Base-by-base conservation (phyloP, 2,113 vertebrate genomes). In the Myotis brandtii region DNA sequence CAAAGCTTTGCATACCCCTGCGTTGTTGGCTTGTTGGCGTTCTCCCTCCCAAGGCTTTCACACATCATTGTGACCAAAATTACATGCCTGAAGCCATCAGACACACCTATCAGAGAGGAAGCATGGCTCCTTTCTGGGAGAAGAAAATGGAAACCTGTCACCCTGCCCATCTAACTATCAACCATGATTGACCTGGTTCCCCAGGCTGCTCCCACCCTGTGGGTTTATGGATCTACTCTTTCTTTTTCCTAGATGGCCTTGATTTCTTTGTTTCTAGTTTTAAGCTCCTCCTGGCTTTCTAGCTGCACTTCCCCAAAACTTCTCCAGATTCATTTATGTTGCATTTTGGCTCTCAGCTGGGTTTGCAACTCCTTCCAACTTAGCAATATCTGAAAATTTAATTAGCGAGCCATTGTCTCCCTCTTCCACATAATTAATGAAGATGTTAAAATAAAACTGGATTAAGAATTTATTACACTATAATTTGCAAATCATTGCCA, bases 381-480 rank as follows among this genome's bases (percentile, higher is more conserved):
- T 93, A 92, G 97, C 64, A 96, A 93, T 91, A 95, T 97, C 91
- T 40, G n/a, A 91, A 97, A 97, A 98, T 98, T 98, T 98, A 97
- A 98, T 98, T 98, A 98, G 93, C 59, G 5, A 85, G 97, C 40
- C 69, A 96, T 97, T 98, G 95, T 98, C 85, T 89, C 79, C 84
- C 40, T 97, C 93, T 98, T 98, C 96, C 97, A 97, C 95, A 96
- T 98, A 98, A 97, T 98, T 98, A 98, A 98, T 98, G 95, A 98
- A 98, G 97, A 98, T 94, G 96, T 97, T 98, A 97, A 97, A 98
- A 98, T 98, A 97, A 97, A 94, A 98, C 97, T 98, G 92, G 96
- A 97, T 97, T 97, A 98, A 96, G 96, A 97, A 97, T 96, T 97
- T 97, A 97, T 97, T 97, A 90, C 82, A 95, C 95, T 94, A 87